Base-by-base conservation (phyloP, 2,113 vertebrate species). In the Genyomyrus donnyi region DNA sequence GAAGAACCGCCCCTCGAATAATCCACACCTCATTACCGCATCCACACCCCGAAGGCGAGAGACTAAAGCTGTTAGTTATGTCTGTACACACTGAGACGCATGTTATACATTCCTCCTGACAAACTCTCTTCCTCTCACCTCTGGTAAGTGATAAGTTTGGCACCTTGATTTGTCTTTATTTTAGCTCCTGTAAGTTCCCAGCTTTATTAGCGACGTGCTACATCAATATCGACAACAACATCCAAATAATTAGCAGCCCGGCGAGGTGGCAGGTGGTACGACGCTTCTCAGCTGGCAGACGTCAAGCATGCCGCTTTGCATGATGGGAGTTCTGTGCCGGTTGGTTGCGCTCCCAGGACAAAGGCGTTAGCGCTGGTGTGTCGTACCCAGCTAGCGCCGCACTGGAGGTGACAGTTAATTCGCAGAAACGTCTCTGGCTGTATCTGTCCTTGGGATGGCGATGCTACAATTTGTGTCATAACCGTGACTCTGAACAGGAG, bases 381-480 rank as follows among this genome's bases (percentile, higher is more conserved):
- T n/a, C 35, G 62, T n/a, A n/a, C 24, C 5, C 53, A 89, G 42
- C 90, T 52, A 24, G 85, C 42, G 83, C 45, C 45, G n/a, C 85
- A n/a, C 48, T 50, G 56, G 52, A 56, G 45, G 87, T 89, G 90
- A 86, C 70, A 85, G 89, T 53, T 84, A 84, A 88, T 89, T 89
- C 45, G 48, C 88, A 39, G 31, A 52, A 24, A 35, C 31, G 48
- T 48, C 52, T 24, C n/a, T 56, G 66, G 88, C 91, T 42, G 48
- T 85, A 85, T 91, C 85, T 77, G 19, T 88, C 87, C 90, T 90
- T 7, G 49, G 50, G 85, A 35, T 52, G 58, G 52, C 88, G 90
- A 91, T 48, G 83, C 24, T 87, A 53, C 70, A 85, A 90, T 89
- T 91, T 53, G 74, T 90, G 85, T 62, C 88, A 90, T 89, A 58